Evolutionary conservation across 92 coral and sea anemone species (phyloP).

Genomic region (Parazoanthus swiftii): DNA sequence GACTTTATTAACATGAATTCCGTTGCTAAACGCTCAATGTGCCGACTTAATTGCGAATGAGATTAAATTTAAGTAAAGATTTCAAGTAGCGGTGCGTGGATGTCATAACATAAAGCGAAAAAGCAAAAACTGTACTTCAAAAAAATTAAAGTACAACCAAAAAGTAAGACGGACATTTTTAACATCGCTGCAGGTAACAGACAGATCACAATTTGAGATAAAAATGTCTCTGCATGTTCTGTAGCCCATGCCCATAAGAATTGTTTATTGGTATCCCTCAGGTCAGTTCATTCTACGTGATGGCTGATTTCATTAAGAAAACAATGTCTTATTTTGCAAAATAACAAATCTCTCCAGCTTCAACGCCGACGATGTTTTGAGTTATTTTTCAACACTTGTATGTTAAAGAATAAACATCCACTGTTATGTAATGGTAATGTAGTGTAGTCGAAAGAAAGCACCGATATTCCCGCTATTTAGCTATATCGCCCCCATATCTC

Average conservation of each 20-base stretch:
- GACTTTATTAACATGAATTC: slow-evolving; percentile 12
- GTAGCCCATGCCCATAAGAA: background rate
- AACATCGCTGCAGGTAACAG: background rate
- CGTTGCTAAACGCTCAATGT: background rate
- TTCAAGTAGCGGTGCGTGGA: too few species aligned
- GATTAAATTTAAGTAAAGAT: too few species aligned
- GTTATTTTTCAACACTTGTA: background rate
- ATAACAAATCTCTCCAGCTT: background rate
- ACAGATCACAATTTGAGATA: background rate
- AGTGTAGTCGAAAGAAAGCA: too few species aligned
- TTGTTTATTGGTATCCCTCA: background rate
- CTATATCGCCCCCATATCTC: too few species aligned
- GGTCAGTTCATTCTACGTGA: background rate
- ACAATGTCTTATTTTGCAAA: background rate
- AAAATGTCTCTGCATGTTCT: background rate
- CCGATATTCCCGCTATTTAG: too few species aligned
- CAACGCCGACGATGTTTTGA: background rate
- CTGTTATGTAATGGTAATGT: background rate
- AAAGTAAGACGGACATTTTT: background rate
- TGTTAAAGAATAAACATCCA: background rate
- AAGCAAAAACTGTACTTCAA: too few species aligned
- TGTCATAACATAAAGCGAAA: background rate
- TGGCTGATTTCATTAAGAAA: too few species aligned
- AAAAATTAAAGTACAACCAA: background rate
- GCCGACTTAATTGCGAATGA: background rate